Evolutionary conservation across 1,140 invertebrate genomes (phyloP).

Genomic region (Caenorhabditis inopinata): DNA sequence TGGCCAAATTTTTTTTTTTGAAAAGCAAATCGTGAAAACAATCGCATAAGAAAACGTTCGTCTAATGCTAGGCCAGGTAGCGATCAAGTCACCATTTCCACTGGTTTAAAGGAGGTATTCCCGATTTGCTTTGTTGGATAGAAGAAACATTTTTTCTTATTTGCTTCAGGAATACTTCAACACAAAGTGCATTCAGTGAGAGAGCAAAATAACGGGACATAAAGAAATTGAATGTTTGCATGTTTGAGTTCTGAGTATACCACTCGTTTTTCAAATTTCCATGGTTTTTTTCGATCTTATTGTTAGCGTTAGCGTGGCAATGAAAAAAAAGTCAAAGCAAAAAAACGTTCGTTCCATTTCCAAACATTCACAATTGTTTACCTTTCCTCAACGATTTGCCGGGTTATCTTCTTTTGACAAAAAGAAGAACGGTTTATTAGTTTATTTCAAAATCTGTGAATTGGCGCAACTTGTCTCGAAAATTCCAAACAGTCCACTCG

Average conservation of each 20-base stretch:
- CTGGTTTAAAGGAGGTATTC: too few species aligned
- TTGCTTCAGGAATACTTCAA: too few species aligned
- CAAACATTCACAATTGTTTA: conserved; percentile 25
- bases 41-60: background rate
- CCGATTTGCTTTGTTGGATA: too few species aligned
- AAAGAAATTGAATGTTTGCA: too few species aligned
- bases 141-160: too few species aligned
- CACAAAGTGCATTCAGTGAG: too few species aligned
- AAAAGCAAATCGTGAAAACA: conserved; percentile 30
- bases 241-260: too few species aligned
- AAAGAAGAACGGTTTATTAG: background rate
- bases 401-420: background rate
- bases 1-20: background rate
- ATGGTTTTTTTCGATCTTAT: too few species aligned
- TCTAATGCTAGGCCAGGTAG: background rate
- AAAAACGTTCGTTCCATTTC: conserved; percentile 28
- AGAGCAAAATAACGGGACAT: too few species aligned
- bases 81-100: conserved; percentile 1
- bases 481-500: background rate
- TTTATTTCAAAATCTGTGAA: background rate
- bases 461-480: background rate
- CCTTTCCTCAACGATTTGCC: conserved; percentile 3
- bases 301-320: too few species aligned
- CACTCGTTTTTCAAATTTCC: too few species aligned
- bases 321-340: background rate